Percentiles rank a stretch among this genome's conserved stretches.
Conservation (phyloP, 2,888 invertebrate genomes). For the Actias luna region DNA sequence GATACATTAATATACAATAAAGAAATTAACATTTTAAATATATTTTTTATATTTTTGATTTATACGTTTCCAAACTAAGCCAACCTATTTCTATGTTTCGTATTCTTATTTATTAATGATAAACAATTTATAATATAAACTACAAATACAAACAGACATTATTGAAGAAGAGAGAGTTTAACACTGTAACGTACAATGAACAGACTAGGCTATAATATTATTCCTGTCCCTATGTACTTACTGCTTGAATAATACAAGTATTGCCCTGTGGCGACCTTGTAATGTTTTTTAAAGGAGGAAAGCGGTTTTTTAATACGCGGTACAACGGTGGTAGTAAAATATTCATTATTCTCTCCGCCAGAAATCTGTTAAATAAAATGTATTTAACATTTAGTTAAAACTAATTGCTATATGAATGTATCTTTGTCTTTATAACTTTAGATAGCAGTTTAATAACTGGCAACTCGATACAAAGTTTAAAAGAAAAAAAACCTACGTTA, state of each 20-base stretch:
- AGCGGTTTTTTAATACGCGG: constrained; percentile 11
- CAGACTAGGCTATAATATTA: constrained; percentile 1
- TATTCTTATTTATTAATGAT: no score
- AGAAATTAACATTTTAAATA: background rate
- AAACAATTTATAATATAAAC: no score
- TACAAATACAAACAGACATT: no score
- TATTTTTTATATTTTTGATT: background rate
- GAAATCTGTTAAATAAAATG: background rate
- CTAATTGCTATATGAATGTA: no score
- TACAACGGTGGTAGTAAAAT: background rate
- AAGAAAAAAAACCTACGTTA: no score
- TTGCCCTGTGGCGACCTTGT: constrained; percentile 8
- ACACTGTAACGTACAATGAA: background rate
- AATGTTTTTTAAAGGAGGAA: constrained; percentile 18
- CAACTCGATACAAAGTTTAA: no score
- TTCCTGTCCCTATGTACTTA: constrained; percentile 14
- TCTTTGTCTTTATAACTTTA: no score
- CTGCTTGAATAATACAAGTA: constrained; percentile 1
- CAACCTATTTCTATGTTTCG: no score
- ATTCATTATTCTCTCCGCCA: constrained; percentile 1
- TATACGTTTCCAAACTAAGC: background rate
- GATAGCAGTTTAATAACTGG: no score
- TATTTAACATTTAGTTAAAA: background rate
- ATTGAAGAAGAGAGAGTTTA: background rate
- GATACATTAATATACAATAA: background rate